Evolutionary conservation across 2,888 invertebrate genomes (phyloP).

Genomic region (Dryococelus australis): DNA sequence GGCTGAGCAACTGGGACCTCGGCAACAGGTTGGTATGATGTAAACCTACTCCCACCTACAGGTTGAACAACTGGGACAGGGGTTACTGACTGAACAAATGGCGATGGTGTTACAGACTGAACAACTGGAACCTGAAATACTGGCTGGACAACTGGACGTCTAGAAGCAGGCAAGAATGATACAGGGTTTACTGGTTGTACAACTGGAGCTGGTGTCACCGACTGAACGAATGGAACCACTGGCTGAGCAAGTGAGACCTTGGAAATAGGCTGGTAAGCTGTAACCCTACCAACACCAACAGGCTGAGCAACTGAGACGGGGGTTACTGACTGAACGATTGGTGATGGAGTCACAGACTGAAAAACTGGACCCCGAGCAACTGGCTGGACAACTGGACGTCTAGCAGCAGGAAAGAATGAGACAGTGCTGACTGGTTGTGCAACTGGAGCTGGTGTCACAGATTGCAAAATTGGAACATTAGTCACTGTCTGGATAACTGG

Average conservation of each 20-base stretch:
- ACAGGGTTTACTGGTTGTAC: background rate
- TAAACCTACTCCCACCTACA: background rate
- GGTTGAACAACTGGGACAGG: slow-evolving; percentile 26
- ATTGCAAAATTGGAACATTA: background rate
- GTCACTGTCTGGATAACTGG: slow-evolving; percentile 22
- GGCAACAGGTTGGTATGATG: background rate
- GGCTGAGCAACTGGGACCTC: background rate
- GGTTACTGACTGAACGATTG: background rate
- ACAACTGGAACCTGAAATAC: background rate
- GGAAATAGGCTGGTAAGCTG: background rate
- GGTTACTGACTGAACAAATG: background rate
- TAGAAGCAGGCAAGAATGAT: background rate
- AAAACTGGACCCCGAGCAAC: background rate
- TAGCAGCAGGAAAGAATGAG: background rate
- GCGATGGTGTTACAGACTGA: background rate
- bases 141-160: slow-evolving; percentile 18
- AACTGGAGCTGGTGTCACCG: background rate
- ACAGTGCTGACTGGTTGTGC: background rate
- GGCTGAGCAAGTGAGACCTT: background rate
- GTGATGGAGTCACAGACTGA: background rate
- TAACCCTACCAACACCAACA: background rate
- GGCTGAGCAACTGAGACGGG: slow-evolving; percentile 20
- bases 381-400: slow-evolving; percentile 18
- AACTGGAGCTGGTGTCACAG: background rate
- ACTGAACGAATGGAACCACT: background rate